Conservation (phyloP, 1,140 invertebrate genomes). For the Melanaphis sacchari region DNA sequence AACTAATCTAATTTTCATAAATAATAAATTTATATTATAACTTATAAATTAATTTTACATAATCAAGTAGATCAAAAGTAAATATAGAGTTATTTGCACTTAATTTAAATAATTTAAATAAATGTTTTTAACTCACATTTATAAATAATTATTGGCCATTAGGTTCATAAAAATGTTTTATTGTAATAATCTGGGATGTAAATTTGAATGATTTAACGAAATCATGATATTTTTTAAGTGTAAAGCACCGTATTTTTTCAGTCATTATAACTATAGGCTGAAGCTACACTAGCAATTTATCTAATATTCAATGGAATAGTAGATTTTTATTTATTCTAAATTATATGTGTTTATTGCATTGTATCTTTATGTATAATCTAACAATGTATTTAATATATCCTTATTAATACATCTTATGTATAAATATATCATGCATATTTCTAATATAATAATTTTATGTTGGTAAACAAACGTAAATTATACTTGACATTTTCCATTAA, state of each 20-base stretch:
- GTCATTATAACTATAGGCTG: constrained; percentile 1
- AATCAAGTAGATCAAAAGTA: neutral
- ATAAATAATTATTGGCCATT: neutral
- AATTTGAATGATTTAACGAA: constrained; percentile 34
- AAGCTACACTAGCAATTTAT: neutral
- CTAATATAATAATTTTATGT: too few species aligned
- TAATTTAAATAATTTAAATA: neutral
- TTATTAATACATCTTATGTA: too few species aligned
- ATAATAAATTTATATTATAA: neutral
- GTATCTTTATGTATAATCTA: too few species aligned
- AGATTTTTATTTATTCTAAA: neutral
- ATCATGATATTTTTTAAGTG: constrained; percentile 3
- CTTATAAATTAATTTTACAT: neutral
- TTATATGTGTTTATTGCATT: neutral
- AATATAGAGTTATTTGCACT: neutral
- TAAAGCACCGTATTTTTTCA: neutral
- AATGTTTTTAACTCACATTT: neutral
- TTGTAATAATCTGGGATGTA: neutral
- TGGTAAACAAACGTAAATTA: too few species aligned
- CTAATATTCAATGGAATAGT: too few species aligned
- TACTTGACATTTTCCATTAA: too few species aligned
- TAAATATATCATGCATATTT: too few species aligned
- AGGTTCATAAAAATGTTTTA: neutral
- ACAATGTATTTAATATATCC: too few species aligned
- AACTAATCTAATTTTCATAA: neutral